These are phyloP conservation scores for honey bee (Apis mellifera) DNA, from an alignment of 1,140 invertebrate species.

Conservation along the genomic window DNA sequence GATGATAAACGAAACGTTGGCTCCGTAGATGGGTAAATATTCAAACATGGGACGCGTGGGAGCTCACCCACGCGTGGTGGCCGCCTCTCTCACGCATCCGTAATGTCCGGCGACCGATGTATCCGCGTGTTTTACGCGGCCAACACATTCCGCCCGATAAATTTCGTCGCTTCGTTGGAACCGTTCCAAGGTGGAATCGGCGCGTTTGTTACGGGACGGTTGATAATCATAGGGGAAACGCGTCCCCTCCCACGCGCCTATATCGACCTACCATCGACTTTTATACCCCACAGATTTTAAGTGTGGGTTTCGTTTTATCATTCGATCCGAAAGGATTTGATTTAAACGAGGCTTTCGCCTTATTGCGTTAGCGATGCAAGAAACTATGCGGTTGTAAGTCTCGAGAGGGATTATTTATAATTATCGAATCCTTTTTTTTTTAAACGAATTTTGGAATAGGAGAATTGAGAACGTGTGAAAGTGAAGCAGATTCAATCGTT, in stretches of 20 bases:
- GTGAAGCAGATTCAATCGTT: too few species aligned
- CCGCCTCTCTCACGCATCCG: slow-evolving; percentile 57
- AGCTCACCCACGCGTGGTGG: slow-evolving; percentile 56
- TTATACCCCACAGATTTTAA: not conserved
- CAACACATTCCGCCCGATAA: slow-evolving; percentile 50
- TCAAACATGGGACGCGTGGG: slow-evolving; percentile 57
- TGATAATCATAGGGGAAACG: slow-evolving; percentile 26
- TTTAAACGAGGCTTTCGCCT: not conserved
- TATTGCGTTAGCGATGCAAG: too few species aligned
- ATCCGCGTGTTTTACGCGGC: slow-evolving; percentile 16
- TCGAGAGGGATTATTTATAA: too few species aligned
- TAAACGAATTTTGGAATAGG: too few species aligned
- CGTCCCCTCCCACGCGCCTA: slow-evolving; percentile 6
- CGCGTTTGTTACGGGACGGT: slow-evolving; percentile 13
- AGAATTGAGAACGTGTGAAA: too few species aligned
- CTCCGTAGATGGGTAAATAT: slow-evolving; percentile 57
- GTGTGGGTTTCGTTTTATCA: not conserved
- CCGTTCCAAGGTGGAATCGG: not conserved
- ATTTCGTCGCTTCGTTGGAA: slow-evolving; percentile 33
- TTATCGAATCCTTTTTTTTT: too few species aligned
- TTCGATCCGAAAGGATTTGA: not conserved
- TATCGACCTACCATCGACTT: not conserved
- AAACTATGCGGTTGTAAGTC: too few species aligned
- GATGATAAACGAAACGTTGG: not conserved
- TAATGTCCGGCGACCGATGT: slow-evolving; percentile 35